Conservation (phyloP, 2,113 vertebrate species). For the Ochotona princeps region DNA sequence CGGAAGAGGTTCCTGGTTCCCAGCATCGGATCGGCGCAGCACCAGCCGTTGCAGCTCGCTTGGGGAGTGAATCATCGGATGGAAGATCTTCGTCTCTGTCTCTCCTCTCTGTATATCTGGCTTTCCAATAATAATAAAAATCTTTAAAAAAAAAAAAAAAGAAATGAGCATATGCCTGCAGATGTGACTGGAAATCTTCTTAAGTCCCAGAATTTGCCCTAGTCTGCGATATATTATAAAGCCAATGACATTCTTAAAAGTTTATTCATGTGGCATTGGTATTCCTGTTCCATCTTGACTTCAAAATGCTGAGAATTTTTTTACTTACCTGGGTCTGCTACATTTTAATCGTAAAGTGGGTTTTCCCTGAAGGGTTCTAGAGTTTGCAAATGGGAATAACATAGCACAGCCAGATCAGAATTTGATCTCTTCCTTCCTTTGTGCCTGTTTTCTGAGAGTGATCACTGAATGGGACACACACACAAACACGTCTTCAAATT, state of each 20-base stretch:
- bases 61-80: no score
- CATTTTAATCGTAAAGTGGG: background rate
- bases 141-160: no score
- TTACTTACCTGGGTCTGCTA: background rate
- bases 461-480: background rate
- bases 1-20: no score
- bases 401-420: background rate
- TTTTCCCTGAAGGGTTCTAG: background rate
- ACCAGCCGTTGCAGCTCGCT: no score
- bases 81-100: no score
- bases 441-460: background rate
- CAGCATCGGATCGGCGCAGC: no score
- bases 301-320: slow-evolving; percentile 19
- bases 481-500: no score
- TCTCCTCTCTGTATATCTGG: no score
- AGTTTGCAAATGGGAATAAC: background rate
- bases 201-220: slow-evolving; percentile 9
- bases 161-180: background rate
- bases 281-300: slow-evolving; percentile 2
- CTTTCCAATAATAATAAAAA: no score
- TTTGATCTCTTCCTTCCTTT: background rate
- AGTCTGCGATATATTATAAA: slow-evolving; percentile 41
- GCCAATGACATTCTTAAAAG: slow-evolving; percentile 61
- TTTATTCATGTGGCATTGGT: background rate
- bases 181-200: slow-evolving; percentile 5